phyloP scores from a whole-genome alignment of 2,888 invertebrate genomes.

The Temnothorax ravouxi region DNA sequence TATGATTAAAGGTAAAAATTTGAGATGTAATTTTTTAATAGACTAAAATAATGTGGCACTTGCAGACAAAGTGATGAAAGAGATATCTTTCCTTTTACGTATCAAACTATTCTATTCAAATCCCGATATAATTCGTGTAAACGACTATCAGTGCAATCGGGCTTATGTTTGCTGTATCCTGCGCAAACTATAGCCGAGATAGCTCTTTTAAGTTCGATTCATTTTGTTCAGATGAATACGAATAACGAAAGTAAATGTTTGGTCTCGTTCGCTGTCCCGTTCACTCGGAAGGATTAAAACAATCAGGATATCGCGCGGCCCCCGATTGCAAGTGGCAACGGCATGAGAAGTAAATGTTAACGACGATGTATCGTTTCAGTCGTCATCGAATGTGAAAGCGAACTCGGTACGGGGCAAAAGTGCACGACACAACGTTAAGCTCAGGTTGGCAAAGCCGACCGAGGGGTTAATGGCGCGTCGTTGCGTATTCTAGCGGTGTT shows the following conservation, averaged over 20 bases:
- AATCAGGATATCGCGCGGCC: conserved; percentile 36
- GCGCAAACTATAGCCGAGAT: conserved; percentile 41
- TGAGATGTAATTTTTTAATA: conserved; percentile 23
- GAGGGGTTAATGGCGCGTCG: conserved; percentile 84
- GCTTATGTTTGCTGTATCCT: conserved; percentile 52
- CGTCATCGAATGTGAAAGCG: conserved; percentile 61
- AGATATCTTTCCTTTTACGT: background rate
- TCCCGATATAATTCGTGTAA: conserved; percentile 31
- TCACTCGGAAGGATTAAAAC: conserved; percentile 43
- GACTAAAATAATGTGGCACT: background rate
- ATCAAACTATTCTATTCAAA: conserved; percentile 16
- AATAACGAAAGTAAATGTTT: conserved; percentile 55
- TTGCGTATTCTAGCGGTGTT: conserved; percentile 84
- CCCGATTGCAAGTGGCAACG: background rate
- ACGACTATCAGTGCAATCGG: conserved; percentile 41
- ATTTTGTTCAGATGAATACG: conserved; percentile 49
- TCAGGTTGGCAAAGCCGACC: conserved; percentile 78
- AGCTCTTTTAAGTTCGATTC: conserved; percentile 56
- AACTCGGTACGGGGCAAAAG: conserved; percentile 63
- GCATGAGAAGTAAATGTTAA: conserved; percentile 53
- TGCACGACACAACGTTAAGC: conserved; percentile 79
- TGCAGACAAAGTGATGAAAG: background rate
- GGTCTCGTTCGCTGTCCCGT: conserved; percentile 34
- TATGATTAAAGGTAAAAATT: background rate
- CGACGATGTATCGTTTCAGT: conserved; percentile 69